Evolutionary conservation across 2,797 vertebrate genomes (phyloP).

Genomic region (Alca torda): DNA sequence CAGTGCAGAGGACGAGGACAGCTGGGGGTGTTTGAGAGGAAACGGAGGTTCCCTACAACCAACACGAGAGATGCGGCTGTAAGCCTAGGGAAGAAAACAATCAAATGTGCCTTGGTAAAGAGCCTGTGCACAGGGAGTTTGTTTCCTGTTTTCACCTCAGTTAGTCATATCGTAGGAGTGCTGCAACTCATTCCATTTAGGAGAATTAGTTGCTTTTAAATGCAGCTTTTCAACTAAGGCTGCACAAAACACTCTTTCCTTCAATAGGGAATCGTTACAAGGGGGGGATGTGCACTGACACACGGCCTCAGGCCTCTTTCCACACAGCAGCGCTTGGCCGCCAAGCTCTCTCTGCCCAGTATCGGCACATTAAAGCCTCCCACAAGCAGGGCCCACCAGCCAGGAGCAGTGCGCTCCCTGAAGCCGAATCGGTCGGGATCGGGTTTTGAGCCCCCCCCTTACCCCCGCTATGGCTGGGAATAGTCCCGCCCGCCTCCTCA

Average conservation of each 20-base stretch:
- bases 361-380: accelerated
- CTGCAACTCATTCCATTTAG: not conserved
- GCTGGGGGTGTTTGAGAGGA: not conserved
- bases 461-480: no score
- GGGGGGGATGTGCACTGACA: not conserved
- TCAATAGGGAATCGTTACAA: accelerated
- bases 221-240: not conserved
- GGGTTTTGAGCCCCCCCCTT: not conserved
- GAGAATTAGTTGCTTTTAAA: not conserved
- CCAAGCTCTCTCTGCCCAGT: accelerated
- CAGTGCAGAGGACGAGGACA: accelerated
- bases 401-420: accelerated
- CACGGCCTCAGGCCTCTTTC: not conserved
- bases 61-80: accelerated
- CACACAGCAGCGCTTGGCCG: accelerated
- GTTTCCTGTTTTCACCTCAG: not conserved
- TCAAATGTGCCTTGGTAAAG: not conserved
- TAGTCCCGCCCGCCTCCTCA: not conserved
- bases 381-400: accelerated
- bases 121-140: not conserved
- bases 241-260: accelerated
- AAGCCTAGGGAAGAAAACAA: not conserved
- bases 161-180: accelerated
- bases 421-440: not conserved
- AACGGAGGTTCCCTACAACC: not conserved